Evolutionary conservation across 2,113 vertebrate species (phyloP), one percentile per base, ranked within the genome.

Genomic region (Balaeniceps rex): DNA sequence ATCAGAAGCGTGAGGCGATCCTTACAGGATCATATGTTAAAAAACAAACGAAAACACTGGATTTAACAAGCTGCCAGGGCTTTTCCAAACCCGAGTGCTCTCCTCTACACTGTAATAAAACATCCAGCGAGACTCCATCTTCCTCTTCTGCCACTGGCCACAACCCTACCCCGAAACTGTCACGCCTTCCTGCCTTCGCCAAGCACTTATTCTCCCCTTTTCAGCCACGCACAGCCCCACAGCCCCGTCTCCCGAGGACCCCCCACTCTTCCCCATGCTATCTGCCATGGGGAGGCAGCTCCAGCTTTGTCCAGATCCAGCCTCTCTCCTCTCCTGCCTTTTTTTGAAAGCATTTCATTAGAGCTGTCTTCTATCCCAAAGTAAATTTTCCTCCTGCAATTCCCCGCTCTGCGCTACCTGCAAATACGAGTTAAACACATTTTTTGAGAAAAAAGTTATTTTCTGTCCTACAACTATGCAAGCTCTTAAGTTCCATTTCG

Each of bases 161-260:
- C 61, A 64, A 8, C 19, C 12, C 64, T 28, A 9, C 8, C 5
- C 63, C 6, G 1, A 12, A 81, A 52, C 19, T 1, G 2, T 14
- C 24, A 14, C 76, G 0, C 12, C 47, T 31, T 79, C 52, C 51
- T 0, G 7, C 58, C 76, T 76, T 47, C 3, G 2, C 46, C 57
- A 71, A 31, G 25, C 18, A 4, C 29, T n/a, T 90, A 23, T 34
- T 55, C 51, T 40, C 16, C 65, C 33, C 28, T 64, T 61, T 81
- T 31, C 3, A 6, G 69, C 21, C 47, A n/a, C 1, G 1, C 16
- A 14, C 4, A 33, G 13, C 28, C 16, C 22, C n/a, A 36, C 33
- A 63, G 46, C 40, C 49, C 42, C 3, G 1, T 17, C 29, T 36
- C 40, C 36, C 0, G 2, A 47, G 47, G 49, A 38, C 12, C 10